Evolutionary conservation across 2,797 vertebrate genomes (phyloP), one percentile per base, ranked within the genome.

Genomic region (Malurus splendens): DNA sequence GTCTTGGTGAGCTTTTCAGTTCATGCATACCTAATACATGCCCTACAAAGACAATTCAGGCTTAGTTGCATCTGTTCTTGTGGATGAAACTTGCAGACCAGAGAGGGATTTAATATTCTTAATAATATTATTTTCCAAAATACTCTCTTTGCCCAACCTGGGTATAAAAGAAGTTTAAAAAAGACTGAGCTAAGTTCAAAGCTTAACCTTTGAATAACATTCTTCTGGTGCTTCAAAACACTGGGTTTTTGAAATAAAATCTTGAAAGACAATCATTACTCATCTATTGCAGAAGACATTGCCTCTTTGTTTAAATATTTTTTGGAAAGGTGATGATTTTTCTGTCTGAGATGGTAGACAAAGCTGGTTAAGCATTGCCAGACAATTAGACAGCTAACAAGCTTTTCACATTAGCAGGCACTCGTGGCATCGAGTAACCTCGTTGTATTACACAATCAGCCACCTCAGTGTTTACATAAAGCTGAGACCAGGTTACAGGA

Each of bases 381-480:
- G 86, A 70, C 68, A 76, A 28, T 44, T 44, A 70, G 81, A 76
- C 72, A 86, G 65, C 65, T 90, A 85, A 91, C 89, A 90, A 74
- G 81, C 54, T 81, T 94, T 91, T 87, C 62, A 52, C 82, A 87
- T 93, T 92, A 93, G 82, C 62, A 52, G 59, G 73, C 44, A 2
- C 44, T 51, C 12, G 1, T 41, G 75, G 70, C 76, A 65, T 48
- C 2, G 2, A 30, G 44, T 61, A 51, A 62, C 87, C 57, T 75
- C 6, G 0, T 39, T 80, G 61, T 24, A 30, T 91, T 85, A 65
- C 55, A 87, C 39, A 57, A n/a, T 25, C 81, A 47, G 70, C 33
- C 51, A n/a, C 59, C 76, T 74, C 82, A 12, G 18, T 39, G 61
- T 85, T 89, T 87, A 39, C 48, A 20, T 61, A 44, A 61, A 73